Conservation (phyloP, 1,140 invertebrate species). For the Lycorma delicatula region DNA sequence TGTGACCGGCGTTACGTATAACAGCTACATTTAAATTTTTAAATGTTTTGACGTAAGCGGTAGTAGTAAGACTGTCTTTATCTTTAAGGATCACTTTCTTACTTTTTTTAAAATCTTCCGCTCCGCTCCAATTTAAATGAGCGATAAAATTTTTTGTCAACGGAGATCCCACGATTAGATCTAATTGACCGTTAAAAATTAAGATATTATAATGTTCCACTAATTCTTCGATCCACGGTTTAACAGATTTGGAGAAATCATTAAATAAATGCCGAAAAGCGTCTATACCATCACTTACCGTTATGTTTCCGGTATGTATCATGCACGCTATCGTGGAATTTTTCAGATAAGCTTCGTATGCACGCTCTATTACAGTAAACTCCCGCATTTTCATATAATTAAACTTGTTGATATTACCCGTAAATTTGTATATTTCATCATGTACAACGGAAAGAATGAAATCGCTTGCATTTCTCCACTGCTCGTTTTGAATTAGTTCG, state of each 20-base stretch:
- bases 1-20: slow-evolving; percentile 71
- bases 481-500: slow-evolving; percentile 12
- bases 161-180: slow-evolving; percentile 74
- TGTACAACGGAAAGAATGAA: slow-evolving; percentile 68
- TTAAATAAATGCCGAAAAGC: slow-evolving; percentile 60
- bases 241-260: slow-evolving; percentile 79
- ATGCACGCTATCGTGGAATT: slow-evolving; percentile 50
- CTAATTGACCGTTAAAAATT: slow-evolving; percentile 65
- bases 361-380: no score
- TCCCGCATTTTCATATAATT: slow-evolving; percentile 39
- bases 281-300: slow-evolving; percentile 37
- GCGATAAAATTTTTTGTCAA: slow-evolving; percentile 61
- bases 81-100: slow-evolving; percentile 19
- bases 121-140: slow-evolving; percentile 37
- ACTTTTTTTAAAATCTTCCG: slow-evolving; percentile 34
- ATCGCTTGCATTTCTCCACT: slow-evolving; percentile 43
- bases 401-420: not conserved
- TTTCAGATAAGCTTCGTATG: no score
- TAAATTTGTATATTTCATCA: slow-evolving; percentile 61
- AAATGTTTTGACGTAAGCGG: slow-evolving; percentile 27
- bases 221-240: slow-evolving; percentile 59
- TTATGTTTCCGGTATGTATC: slow-evolving; percentile 74
- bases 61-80: not conserved
- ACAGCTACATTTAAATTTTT: slow-evolving; percentile 68
- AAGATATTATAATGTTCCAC: slow-evolving; percentile 55